Percentiles rank a stretch among this genome's conserved stretches.
phyloP scores from a whole-genome alignment of 2,888 invertebrate species.

The Melitaea athalia region DNA sequence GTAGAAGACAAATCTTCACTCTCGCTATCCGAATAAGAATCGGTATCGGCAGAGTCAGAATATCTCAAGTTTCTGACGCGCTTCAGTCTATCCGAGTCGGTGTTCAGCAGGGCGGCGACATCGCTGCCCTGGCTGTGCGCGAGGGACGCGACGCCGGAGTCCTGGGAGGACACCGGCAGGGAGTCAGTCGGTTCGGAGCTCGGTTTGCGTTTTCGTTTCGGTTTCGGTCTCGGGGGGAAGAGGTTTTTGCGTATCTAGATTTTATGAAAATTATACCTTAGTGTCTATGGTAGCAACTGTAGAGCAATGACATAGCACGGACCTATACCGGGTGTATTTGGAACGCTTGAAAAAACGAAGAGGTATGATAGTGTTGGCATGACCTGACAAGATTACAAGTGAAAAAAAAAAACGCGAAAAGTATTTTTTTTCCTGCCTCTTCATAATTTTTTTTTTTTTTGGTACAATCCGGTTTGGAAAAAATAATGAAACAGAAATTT shows the following conservation, averaged over 20 bases:
- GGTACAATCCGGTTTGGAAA: too few relatives aligned
- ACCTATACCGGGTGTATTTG: too few relatives aligned
- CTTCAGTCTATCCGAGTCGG: constrained; percentile 59
- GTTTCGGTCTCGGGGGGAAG: constrained; percentile 85
- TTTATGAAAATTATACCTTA: constrained; percentile 36
- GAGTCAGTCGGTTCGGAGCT: constrained; percentile 40
- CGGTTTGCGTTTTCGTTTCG: constrained; percentile 56
- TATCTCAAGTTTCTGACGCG: constrained; percentile 51
- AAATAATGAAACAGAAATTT: too few relatives aligned
- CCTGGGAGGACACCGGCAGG: constrained; percentile 56
- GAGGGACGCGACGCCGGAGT: constrained; percentile 61
- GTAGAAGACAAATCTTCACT: background rate
- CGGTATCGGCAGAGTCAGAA: constrained; percentile 45
- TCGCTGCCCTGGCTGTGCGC: constrained; percentile 56
- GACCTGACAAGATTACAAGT: too few relatives aligned
- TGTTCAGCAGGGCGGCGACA: constrained; percentile 45
- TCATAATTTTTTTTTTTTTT: too few relatives aligned
- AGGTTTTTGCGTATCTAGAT: constrained; percentile 85
- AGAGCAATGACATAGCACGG: too few relatives aligned
- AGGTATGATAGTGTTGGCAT: too few relatives aligned
- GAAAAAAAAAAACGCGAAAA: too few relatives aligned
- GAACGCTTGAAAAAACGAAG: too few relatives aligned
- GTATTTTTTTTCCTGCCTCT: too few relatives aligned
- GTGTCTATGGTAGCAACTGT: too few relatives aligned
- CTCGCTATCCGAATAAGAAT: background rate